Evolutionary conservation across 2,888 invertebrate species (phyloP).

Genomic region (Caenorhabditis parvicauda): DNA sequence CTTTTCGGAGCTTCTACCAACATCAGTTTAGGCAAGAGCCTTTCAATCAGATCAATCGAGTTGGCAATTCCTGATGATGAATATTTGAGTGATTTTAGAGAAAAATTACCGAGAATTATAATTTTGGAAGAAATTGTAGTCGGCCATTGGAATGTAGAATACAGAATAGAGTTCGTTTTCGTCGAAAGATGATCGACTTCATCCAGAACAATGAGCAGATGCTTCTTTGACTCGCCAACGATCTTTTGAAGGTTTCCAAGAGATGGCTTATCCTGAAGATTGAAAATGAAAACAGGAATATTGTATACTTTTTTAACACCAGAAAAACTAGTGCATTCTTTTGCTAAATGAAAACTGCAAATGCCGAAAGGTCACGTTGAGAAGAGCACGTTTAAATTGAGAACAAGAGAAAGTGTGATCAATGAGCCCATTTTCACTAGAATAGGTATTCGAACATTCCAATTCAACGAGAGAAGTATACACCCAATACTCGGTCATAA

Average conservation of each 20-base stretch:
- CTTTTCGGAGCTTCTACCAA: conserved; percentile 70
- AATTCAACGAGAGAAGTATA: too few species aligned
- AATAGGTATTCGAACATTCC: too few species aligned
- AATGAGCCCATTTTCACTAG: too few species aligned
- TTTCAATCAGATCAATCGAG: conserved; percentile 87
- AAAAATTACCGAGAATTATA: conserved; percentile 24
- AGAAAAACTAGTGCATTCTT: too few species aligned
- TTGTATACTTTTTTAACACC: too few species aligned
- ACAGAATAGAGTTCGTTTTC: conserved; percentile 21
- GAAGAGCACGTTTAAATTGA: too few species aligned
- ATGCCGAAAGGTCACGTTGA: too few species aligned
- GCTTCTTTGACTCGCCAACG: conserved; percentile 2
- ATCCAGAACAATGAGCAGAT: conserved; percentile 35
- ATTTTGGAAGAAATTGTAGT: conserved; percentile 22
- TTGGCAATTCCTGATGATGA: conserved; percentile 76
- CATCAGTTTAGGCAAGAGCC: conserved; percentile 82
- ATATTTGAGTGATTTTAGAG: not conserved
- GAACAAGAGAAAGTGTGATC: too few species aligned
- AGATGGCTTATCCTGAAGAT: conserved; percentile 13
- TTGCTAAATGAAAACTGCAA: too few species aligned
- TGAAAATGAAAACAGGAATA: too few species aligned
- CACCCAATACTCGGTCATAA: too few species aligned
- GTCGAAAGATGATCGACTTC: conserved; percentile 37
- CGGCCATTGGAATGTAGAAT: conserved; percentile 40
- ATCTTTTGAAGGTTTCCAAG: conserved; percentile 9